phyloP scores from a whole-genome alignment of 2,113 vertebrate genomes.

The Trogon surrucura region DNA sequence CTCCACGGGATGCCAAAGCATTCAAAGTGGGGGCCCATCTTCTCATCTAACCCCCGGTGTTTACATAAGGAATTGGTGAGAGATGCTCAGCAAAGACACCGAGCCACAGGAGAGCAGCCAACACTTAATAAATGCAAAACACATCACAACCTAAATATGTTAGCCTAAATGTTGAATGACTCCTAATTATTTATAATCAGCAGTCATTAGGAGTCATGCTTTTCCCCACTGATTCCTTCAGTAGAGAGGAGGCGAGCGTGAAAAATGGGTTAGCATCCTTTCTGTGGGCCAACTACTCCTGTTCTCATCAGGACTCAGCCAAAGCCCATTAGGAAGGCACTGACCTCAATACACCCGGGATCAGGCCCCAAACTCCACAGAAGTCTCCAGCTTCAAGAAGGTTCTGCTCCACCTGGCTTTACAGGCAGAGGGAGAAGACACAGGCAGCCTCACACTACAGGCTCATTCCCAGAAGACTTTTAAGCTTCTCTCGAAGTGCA shows the following conservation, averaged over 20 bases:
- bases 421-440: not conserved
- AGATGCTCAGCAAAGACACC: not conserved
- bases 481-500: not conserved
- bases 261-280: not conserved
- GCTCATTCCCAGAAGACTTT: not conserved
- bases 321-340: constrained; percentile 10
- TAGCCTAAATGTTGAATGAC: not conserved
- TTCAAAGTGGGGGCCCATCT: not conserved
- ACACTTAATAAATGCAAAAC: constrained; percentile 8
- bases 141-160: not conserved
- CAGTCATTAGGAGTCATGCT: constrained; percentile 12
- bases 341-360: not conserved
- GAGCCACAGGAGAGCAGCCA: constrained; percentile 33
- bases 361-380: not conserved
- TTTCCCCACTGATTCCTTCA: not conserved
- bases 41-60: not conserved
- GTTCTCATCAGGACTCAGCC: not conserved
- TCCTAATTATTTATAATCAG: constrained; percentile 52
- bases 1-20: not conserved
- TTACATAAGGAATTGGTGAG: not conserved
- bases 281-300: not conserved
- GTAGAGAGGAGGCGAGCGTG: not conserved
- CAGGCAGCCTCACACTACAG: not conserved
- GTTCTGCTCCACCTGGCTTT: not conserved
- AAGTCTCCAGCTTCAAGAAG: not conserved